Conservation (phyloP, 2,113 vertebrate species). For the Microtus montanus region DNA sequence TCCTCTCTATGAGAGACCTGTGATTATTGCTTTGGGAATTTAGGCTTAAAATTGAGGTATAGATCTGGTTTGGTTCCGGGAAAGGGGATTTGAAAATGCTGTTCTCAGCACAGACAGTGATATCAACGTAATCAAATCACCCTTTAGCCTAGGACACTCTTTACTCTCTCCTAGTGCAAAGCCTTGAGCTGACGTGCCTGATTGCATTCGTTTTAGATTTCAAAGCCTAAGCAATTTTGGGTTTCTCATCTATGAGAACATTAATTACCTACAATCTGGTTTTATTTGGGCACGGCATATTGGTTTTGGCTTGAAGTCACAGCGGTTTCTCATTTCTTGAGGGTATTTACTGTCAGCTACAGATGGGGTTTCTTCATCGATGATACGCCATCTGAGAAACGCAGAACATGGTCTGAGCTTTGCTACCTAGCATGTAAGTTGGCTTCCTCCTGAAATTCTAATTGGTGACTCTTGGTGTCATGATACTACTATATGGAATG, state of each 20-base stretch:
- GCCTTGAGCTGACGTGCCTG: conserved; percentile 30
- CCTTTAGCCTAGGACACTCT: background rate
- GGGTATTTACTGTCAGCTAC: conserved; percentile 14
- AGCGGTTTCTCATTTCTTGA: conserved; percentile 58
- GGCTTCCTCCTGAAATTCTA: conserved; percentile 29
- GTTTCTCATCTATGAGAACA: conserved; percentile 17
- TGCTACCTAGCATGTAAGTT: conserved; percentile 9
- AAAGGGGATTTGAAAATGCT: conserved; percentile 24
- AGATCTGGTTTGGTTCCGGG: conserved; percentile 17
- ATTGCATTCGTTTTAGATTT: conserved; percentile 4
- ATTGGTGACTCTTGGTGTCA: conserved; percentile 45
- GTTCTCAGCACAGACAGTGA: background rate
- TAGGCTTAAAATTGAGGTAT: conserved; percentile 34
- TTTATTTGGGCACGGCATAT: conserved; percentile 50
- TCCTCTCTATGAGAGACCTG: background rate
- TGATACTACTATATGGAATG: background rate
- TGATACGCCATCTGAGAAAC: conserved; percentile 57
- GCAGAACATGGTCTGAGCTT: background rate
- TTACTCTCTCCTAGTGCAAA: conserved; percentile 24
- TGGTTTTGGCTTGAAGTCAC: conserved; percentile 44
- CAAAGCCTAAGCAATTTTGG: conserved; percentile 46
- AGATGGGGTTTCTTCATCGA: conserved; percentile 14
- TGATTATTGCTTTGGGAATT: conserved; percentile 55
- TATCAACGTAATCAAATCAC: conserved; percentile 22
- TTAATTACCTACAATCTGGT: conserved; percentile 55